Evolutionary conservation across 2,888 invertebrate species (phyloP).

Genomic region (Sphinx pinastri): DNA sequence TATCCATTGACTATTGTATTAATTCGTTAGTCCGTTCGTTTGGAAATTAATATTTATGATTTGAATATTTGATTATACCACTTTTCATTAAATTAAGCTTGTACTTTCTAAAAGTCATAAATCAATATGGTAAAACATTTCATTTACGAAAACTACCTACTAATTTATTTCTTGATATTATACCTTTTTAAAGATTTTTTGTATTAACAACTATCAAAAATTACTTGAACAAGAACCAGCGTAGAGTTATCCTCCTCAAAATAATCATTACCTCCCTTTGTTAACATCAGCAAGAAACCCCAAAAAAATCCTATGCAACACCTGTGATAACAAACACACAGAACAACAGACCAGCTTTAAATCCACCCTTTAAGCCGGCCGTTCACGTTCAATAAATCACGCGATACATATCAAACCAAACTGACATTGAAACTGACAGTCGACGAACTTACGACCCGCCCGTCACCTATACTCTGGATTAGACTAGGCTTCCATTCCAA

Average conservation of each 20-base stretch:
- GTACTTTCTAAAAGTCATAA: not conserved
- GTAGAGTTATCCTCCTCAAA: not conserved
- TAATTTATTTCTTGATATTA: no score
- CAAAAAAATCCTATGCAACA: not conserved
- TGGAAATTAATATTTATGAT: conserved; percentile 7
- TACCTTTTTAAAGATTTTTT: no score
- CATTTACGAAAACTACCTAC: not conserved
- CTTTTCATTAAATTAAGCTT: not conserved
- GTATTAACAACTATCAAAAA: no score
- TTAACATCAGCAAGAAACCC: not conserved
- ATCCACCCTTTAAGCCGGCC: not conserved
- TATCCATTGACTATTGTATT: not conserved
- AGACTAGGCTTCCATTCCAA: no score
- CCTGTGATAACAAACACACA: not conserved
- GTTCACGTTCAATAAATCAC: no score
- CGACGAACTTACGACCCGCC: no score
- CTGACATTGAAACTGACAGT: not conserved
- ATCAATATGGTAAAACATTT: not conserved
- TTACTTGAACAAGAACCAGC: no score
- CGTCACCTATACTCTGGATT: no score
- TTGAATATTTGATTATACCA: conserved; percentile 13
- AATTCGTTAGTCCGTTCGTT: not conserved
- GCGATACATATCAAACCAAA: not conserved
- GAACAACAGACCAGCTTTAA: not conserved
- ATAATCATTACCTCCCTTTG: not conserved